These are phyloP conservation scores for Hemibagrus guttatus DNA, from an alignment of 2,797 vertebrate genomes.

Conservation along the genomic window DNA sequence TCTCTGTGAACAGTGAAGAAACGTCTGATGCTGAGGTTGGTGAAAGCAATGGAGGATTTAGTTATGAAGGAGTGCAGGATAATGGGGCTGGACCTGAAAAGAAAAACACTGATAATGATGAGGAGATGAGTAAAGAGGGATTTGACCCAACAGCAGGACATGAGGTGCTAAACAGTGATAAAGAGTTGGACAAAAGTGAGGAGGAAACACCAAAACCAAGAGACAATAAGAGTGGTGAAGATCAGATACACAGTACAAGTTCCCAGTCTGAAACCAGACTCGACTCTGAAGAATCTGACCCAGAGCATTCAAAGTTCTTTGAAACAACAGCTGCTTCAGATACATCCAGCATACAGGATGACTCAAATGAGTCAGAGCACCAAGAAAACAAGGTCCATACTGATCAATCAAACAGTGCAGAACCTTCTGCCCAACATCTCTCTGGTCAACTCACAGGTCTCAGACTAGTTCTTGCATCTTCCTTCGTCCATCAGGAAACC, in stretches of 20 bases:
- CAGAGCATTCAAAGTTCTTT: not conserved
- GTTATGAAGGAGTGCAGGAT: not conserved
- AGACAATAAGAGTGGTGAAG: not conserved
- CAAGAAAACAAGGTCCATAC: not conserved
- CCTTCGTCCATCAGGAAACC: not conserved
- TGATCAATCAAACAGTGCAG: not conserved
- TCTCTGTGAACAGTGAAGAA: not conserved
- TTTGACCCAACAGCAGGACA: not conserved
- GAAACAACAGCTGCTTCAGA: not conserved
- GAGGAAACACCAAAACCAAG: not conserved
- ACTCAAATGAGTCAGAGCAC: not conserved
- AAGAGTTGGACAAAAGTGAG: not conserved
- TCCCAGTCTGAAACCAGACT: not conserved
- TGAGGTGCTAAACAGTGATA: not conserved
- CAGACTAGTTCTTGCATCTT: not conserved
- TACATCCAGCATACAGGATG: not conserved
- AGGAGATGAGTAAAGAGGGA: not conserved
- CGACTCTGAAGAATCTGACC: not conserved
- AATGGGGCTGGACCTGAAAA: not conserved
- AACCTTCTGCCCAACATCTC: not conserved
- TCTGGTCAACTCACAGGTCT: not conserved
- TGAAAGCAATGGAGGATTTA: constrained; percentile 14
- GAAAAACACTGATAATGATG: not conserved
- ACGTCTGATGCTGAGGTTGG: not conserved
- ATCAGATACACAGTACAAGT: not conserved